phyloP scores from a whole-genome alignment of 1,140 invertebrate species.

The Euschistus heros region DNA sequence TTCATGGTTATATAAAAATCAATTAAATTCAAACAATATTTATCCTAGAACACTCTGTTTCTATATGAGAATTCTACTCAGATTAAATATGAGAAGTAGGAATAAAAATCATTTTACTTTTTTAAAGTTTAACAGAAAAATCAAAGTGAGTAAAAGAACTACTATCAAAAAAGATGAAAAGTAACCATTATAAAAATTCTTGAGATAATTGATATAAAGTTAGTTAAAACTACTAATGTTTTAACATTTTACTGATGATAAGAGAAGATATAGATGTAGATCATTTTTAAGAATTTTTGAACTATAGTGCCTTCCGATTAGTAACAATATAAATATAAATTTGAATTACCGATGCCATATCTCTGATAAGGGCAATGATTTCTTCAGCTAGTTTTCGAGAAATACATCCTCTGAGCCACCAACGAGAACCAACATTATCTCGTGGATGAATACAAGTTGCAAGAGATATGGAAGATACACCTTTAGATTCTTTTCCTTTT shows the following conservation, averaged over 20 bases:
- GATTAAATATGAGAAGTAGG: no score
- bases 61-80: no score
- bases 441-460: constrained; percentile 46
- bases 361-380: constrained; percentile 76
- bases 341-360: constrained; percentile 72
- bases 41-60: no score
- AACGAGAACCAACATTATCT: constrained; percentile 47
- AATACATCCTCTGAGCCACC: constrained; percentile 80
- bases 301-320: no score
- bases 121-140: no score
- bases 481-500: constrained; percentile 53
- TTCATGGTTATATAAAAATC: neutral
- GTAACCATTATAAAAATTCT: no score
- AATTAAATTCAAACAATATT: neutral
- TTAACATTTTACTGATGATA: neutral
- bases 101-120: no score
- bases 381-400: constrained; percentile 73
- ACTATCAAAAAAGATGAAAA: no score
- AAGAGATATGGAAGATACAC: constrained; percentile 47
- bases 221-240: no score
- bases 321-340: neutral
- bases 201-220: no score
- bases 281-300: no score
- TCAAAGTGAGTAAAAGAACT: no score
- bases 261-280: neutral